These are phyloP conservation scores for Acrobasis repandana DNA, from an alignment of 2,888 invertebrate species.

Conservation along the genomic window DNA sequence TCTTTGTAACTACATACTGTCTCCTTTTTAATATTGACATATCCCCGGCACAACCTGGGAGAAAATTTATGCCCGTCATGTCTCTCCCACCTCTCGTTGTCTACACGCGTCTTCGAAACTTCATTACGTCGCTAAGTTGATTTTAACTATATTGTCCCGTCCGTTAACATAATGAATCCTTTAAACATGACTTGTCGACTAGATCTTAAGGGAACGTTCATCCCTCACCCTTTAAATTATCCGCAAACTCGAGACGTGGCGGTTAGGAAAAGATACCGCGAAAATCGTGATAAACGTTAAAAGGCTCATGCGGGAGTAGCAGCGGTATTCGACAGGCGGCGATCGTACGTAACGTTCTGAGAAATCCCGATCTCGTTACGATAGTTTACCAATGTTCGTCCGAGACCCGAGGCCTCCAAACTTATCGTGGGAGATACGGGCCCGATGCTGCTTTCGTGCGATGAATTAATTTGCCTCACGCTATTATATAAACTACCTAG, in stretches of 20 bases:
- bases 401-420: constrained; percentile 56
- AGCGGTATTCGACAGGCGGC: constrained; percentile 32
- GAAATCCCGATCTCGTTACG: constrained; percentile 73
- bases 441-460: constrained; percentile 58
- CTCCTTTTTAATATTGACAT: constrained; percentile 29
- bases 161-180: constrained; percentile 29
- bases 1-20: constrained; percentile 16
- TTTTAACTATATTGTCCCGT: constrained; percentile 37
- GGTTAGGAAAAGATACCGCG: constrained; percentile 44
- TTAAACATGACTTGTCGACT: constrained; percentile 16
- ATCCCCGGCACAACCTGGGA: constrained; percentile 31
- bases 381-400: constrained; percentile 65
- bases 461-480: constrained; percentile 75
- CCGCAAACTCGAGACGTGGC: constrained; percentile 36
- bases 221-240: constrained; percentile 34
- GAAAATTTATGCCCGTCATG: constrained; percentile 42
- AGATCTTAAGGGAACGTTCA: constrained; percentile 26
- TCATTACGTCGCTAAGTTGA: constrained; percentile 46
- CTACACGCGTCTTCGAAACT: constrained; percentile 41
- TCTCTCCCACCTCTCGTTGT: constrained; percentile 32
- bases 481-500: constrained; percentile 68
- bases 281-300: constrained; percentile 59
- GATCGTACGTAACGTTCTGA: constrained; percentile 62
- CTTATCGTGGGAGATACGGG: constrained; percentile 66
- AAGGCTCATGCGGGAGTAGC: constrained; percentile 44